phyloP scores from a whole-genome alignment of 2,113 vertebrate species.

The Heterochromis multidens region DNA sequence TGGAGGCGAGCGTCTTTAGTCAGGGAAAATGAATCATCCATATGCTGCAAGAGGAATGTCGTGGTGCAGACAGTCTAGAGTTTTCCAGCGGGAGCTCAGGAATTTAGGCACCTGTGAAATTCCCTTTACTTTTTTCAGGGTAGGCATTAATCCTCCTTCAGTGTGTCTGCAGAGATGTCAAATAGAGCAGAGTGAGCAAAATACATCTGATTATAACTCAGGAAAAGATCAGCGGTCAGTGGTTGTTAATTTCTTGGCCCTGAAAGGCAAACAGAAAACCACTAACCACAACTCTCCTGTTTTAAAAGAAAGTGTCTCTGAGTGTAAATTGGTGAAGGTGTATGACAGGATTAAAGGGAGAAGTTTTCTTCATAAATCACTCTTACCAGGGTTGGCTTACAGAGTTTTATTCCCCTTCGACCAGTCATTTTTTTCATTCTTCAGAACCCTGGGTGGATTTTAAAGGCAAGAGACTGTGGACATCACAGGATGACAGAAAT shows the following conservation, averaged over 20 bases:
- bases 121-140: not conserved
- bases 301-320: not conserved
- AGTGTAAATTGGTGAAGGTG: not conserved
- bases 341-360: not conserved
- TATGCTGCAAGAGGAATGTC: slow-evolving; percentile 51
- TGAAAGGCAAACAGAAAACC: not conserved
- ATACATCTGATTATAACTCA: not conserved
- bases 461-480: slow-evolving; percentile 2
- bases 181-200: not conserved
- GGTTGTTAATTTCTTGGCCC: not conserved
- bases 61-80: slow-evolving; percentile 25
- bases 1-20: slow-evolving; percentile 10
- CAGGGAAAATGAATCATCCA: slow-evolving; percentile 53
- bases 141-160: not conserved
- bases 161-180: not conserved
- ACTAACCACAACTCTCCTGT: not conserved
- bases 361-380: not conserved
- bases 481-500: slow-evolving; percentile 13
- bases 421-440: not conserved
- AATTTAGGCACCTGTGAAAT: slow-evolving; percentile 59
- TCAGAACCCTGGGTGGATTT: slow-evolving; percentile 7
- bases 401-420: not conserved
- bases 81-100: slow-evolving; percentile 18
- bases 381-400: not conserved
- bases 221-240: not conserved